Percentiles rank a stretch among this genome's conserved stretches.
Evolutionary conservation across 2,888 invertebrate genomes (phyloP).

Genomic region (Limnephilus auricula): DNA sequence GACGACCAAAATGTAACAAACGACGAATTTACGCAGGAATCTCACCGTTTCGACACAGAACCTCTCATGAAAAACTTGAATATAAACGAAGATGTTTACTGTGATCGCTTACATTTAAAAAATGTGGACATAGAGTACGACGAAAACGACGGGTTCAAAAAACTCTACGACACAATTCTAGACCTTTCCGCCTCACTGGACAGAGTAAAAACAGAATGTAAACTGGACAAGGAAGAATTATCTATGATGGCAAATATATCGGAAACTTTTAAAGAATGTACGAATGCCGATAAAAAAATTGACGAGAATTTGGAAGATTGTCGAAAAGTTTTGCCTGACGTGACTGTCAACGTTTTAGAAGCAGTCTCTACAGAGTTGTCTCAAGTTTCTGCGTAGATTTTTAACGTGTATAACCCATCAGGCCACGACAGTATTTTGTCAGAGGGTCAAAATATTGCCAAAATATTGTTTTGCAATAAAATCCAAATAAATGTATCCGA

Average conservation of each 20-base stretch:
- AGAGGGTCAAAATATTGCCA: too few species aligned
- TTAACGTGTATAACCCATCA: too few species aligned
- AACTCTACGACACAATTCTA: conserved; percentile 73
- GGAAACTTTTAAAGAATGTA: conserved; percentile 69
- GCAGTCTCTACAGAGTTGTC: conserved; percentile 37
- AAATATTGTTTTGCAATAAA: too few species aligned
- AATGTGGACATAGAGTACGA: conserved; percentile 74
- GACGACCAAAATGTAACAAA: conserved; percentile 71
- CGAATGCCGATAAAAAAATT: conserved; percentile 71
- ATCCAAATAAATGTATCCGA: too few species aligned
- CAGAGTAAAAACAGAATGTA: conserved; percentile 73
- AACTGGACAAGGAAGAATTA: conserved; percentile 71
- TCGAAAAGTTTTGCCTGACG: conserved; percentile 72
- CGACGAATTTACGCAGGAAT: conserved; percentile 70
- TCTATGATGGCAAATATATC: conserved; percentile 71
- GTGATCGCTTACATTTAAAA: conserved; percentile 72
- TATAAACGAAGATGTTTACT: conserved; percentile 69
- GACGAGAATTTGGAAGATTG: conserved; percentile 71
- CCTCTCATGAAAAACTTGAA: conserved; percentile 69
- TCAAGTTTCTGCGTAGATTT: background rate
- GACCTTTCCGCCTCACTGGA: conserved; percentile 73
- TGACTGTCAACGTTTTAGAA: conserved; percentile 70
- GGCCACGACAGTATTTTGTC: too few species aligned
- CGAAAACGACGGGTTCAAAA: conserved; percentile 70
- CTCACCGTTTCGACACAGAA: conserved; percentile 69